Conservation (phyloP, 1,140 invertebrate genomes). For the Penaeus japonicus region DNA sequence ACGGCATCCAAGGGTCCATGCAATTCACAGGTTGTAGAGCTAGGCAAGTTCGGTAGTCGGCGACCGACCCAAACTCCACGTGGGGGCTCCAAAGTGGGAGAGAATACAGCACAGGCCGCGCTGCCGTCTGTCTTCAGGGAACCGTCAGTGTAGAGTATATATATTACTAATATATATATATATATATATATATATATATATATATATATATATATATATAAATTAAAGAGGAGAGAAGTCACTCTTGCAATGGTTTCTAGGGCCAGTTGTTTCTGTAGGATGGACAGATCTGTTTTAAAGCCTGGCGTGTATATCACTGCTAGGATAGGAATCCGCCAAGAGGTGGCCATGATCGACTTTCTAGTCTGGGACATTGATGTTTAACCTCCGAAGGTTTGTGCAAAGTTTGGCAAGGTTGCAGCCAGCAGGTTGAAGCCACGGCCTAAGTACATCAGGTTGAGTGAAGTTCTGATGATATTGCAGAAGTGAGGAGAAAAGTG, state of each 20-base stretch:
- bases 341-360: background rate
- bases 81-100: background rate
- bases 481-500: background rate
- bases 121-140: conserved; percentile 26
- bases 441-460: background rate
- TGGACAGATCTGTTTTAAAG: background rate
- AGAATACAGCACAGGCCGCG: conserved; percentile 10
- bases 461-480: background rate
- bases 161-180: background rate
- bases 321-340: background rate
- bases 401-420: conserved; percentile 1
- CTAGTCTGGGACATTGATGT: background rate
- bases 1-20: conserved; percentile 15
- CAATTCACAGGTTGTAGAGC: conserved; percentile 15
- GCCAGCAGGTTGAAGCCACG: background rate
- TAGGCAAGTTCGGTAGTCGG: conserved; percentile 1
- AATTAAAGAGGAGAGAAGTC: conserved; percentile 22
- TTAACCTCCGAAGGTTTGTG: background rate
- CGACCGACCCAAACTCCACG: conserved; percentile 4
- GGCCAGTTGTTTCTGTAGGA: background rate
- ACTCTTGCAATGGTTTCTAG: conserved; percentile 4
- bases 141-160: background rate
- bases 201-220: too few species aligned
- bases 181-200: too few species aligned
- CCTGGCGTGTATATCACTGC: conserved; percentile 1